Conservation (phyloP, 2,888 invertebrate genomes). For the Drosophila bunnanda region DNA sequence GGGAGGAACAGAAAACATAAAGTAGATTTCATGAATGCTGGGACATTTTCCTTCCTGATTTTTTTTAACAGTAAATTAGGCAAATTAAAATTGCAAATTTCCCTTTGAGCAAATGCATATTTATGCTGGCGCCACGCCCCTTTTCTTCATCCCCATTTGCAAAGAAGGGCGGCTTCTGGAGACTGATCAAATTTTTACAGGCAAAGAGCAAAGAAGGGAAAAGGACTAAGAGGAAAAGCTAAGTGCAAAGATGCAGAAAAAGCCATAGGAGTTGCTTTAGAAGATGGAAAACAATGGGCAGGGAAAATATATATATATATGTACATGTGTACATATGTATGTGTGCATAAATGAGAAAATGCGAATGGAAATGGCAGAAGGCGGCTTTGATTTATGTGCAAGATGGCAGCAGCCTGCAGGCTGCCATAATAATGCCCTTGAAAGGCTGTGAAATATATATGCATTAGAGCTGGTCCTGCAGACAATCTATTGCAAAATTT, state of each 20-base stretch:
- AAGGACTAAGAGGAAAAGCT: slow-evolving; percentile 1
- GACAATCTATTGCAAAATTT: no score
- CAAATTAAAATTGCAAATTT: slow-evolving; percentile 46
- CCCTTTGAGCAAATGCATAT: slow-evolving; percentile 31
- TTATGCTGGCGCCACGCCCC: slow-evolving; percentile 36
- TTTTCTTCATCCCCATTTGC: slow-evolving; percentile 5
- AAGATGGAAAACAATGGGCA: slow-evolving; percentile 26
- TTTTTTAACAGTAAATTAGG: slow-evolving; percentile 43
- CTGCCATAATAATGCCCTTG: slow-evolving; percentile 67
- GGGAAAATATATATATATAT: not conserved
- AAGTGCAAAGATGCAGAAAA: slow-evolving; percentile 35
- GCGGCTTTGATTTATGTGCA: slow-evolving; percentile 67
- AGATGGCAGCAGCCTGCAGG: slow-evolving; percentile 2
- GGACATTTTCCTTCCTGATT: slow-evolving; percentile 4
- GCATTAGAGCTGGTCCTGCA: not conserved
- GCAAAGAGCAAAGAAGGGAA: not conserved
- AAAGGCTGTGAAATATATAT: slow-evolving; percentile 37
- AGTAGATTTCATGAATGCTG: not conserved
- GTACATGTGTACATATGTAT: not conserved
- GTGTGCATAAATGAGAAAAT: slow-evolving; percentile 17
- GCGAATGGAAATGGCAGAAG: slow-evolving; percentile 53
- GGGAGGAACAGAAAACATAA: not conserved
- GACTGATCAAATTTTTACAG: slow-evolving; percentile 19
- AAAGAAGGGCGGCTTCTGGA: not conserved
- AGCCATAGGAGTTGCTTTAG: slow-evolving; percentile 14